Evolutionary conservation across 2,888 invertebrate genomes (phyloP), one percentile per base, ranked within the genome.

Genomic region (Chydorus sphaericus): DNA sequence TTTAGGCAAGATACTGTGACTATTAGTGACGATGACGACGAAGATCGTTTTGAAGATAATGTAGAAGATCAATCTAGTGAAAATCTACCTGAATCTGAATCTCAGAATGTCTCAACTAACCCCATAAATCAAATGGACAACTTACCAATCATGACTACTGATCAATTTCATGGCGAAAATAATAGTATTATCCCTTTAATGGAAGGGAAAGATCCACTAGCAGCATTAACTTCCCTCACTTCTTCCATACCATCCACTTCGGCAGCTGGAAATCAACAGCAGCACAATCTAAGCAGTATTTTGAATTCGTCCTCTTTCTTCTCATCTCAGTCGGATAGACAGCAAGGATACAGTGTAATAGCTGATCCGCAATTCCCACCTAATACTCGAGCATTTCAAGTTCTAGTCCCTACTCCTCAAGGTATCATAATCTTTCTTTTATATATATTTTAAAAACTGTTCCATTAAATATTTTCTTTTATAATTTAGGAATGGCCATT

Each of bases 301-400:
- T 30, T 29, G 29, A 31, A 50, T 30, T 3, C 29, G 7, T 1
- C 20, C 29, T 20, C 31, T 4, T 16, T 30, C 4, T 30, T 29
- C n/a, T 23, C 29, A 11, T 20, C 30, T 16, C 30, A 16, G 5
- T 7, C 20, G 31, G 29, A 30, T 6, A 23, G 26, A 14, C 50
- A 50, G 30, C 30, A 31, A 33, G 50, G 11, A 33, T 30, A 11
- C 7, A 20, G 23, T 6, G 23, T 52, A n/a, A n/a, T n/a, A 11
- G 20, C 36, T 7, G 33, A 26, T 37, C 33, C 30, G 14, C 33
- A 44, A 26, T 44, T 44, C n/a, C 44, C 44, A 16, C 44, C 44
- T n/a, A 52, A 31, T 30, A 31, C 33, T 4, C 52, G 36, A 20
- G 23, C 36, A 31, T 52, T 52, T 36, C 52, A 52, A 33, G 52